These are phyloP conservation scores for Heliconius hortense DNA, from an alignment of 2,888 invertebrate species.

Conservation along the genomic window DNA sequence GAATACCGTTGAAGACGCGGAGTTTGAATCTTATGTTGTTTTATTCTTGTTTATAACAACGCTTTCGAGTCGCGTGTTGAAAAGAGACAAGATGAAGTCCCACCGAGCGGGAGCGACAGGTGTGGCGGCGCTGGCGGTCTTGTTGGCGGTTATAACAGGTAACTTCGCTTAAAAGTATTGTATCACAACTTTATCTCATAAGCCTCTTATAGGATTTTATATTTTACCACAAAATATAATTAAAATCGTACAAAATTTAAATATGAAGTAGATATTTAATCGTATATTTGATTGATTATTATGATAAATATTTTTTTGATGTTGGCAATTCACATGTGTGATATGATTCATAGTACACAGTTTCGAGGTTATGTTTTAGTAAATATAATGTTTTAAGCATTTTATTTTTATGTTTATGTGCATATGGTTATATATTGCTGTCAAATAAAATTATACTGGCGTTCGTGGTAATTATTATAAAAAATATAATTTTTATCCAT, in stretches of 20 bases:
- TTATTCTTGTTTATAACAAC: conserved; percentile 66
- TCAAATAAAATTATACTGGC: background rate
- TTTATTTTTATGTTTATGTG: background rate
- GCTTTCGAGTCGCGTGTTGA: conserved; percentile 63
- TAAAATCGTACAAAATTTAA: background rate
- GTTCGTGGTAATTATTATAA: background rate
- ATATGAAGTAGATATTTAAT: background rate
- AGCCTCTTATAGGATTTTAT: conserved; percentile 44
- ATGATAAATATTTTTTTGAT: conserved; percentile 43
- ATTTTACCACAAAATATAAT: background rate
- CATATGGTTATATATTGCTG: background rate
- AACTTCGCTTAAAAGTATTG: conserved; percentile 52
- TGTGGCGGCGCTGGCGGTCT: conserved; percentile 73
- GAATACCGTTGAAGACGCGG: conserved; percentile 58
- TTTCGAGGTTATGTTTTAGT: conserved; percentile 45
- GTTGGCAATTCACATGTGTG: conserved; percentile 49
- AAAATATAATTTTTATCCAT: background rate
- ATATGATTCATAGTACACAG: conserved; percentile 51
- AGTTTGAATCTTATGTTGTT: conserved; percentile 67
- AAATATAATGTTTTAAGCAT: background rate
- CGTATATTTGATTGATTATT: background rate
- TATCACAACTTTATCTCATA: conserved; percentile 36
- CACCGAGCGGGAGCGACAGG: conserved; percentile 73
- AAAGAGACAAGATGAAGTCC: conserved; percentile 77
- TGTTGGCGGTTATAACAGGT: conserved; percentile 76